Evolutionary conservation across 1,140 invertebrate species (phyloP).

Genomic region (Planococcus citri): DNA sequence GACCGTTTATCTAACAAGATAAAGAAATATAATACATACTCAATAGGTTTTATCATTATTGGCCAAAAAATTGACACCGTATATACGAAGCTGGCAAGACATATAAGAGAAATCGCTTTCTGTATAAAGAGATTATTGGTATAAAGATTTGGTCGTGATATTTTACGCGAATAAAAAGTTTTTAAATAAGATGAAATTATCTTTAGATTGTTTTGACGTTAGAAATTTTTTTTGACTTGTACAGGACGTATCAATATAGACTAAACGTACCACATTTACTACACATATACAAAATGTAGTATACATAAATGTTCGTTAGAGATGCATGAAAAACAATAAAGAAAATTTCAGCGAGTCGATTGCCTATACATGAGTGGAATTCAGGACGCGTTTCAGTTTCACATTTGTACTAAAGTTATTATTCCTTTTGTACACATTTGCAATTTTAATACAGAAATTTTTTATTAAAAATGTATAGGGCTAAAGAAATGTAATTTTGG

Average conservation of each 20-base stretch:
- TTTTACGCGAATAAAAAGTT: not conserved
- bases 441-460: not conserved
- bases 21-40: too few relatives aligned
- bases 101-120: too few relatives aligned
- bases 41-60: too few relatives aligned
- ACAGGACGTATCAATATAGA: too few relatives aligned
- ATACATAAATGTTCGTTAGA: too few relatives aligned
- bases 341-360: not conserved
- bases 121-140: too few relatives aligned
- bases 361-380: not conserved
- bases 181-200: not conserved
- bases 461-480: not conserved
- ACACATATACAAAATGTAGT: too few relatives aligned
- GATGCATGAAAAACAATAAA: not conserved
- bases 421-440: slow-evolving; percentile 3
- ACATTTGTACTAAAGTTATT: not conserved
- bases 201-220: not conserved
- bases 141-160: too few relatives aligned
- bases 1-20: too few relatives aligned
- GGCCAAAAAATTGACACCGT: too few relatives aligned
- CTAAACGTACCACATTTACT: too few relatives aligned
- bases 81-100: too few relatives aligned
- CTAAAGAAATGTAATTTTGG: not conserved
- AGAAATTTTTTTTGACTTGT: not conserved
- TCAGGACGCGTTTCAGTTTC: not conserved